Base-by-base conservation (phyloP, 2,888 invertebrate species). In the Eubasilissa splendida region DNA sequence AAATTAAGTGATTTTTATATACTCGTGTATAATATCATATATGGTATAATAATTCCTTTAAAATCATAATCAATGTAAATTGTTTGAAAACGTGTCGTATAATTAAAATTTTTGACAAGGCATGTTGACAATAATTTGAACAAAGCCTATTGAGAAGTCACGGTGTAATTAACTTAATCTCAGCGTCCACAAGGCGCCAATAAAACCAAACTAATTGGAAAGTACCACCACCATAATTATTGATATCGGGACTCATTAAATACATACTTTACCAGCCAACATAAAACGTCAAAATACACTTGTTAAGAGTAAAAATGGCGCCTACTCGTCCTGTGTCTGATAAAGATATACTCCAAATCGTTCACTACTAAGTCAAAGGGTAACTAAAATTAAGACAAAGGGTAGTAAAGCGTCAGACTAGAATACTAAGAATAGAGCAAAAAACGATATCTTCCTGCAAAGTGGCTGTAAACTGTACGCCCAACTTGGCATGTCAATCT, bases 291-390 rank as follows among this genome's bases (percentile, higher is more conserved):
- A 73, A 56, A 73, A 73, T 56, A n/a, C 58, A 50, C 22, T 31
- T 31, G 12, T 42, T 12, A 7, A 7, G 42, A 33, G 71, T 10
- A 80, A 76, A 59, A 76, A 63, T 56, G 80, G 80, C 80, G 80
- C 73, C 77, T 68, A 65, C 73, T 68, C 58, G 75, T 73, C 65
- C 12, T 14, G 65, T 54, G 54, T 70, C 70, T 63, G 58, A 73
- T 58, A 73, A 56, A 73, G 56, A 73, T 7, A 11, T 9, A 73
- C 33, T 12, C 12, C 12, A 54, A 70, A 54, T 53, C 7, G 14
- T 52, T 22, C 3, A 31, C n/a, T 42, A 12, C n/a, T 9, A 56
- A 73, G 33, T 56, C 33, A 33, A 56, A n/a, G 1, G 14, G 12
- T 65, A 33, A 42, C 65, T 42, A 58, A 58, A 58, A 58, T n/a